These are phyloP conservation scores for Diachasma alloeum DNA, from an alignment of 1,140 invertebrate genomes.

Conservation along the genomic window DNA sequence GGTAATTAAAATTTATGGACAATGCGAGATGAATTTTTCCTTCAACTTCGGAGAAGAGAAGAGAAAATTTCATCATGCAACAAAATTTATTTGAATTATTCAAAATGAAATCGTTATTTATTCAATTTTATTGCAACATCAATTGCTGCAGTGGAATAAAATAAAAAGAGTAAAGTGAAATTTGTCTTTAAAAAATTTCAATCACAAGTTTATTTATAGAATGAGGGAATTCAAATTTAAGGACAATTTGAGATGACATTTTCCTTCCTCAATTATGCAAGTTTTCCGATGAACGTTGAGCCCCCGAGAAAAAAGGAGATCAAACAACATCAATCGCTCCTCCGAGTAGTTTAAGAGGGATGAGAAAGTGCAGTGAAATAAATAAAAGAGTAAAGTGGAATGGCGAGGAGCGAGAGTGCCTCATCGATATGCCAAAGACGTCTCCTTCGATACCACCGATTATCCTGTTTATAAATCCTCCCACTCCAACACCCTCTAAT, in stretches of 20 bases:
- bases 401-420: not conserved
- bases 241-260: no score
- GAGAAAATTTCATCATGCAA: no score
- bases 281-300: not conserved
- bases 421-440: conserved; percentile 37
- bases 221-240: no score
- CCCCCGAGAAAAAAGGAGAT: not conserved
- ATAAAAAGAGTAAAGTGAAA: no score
- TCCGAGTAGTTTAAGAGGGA: not conserved
- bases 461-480: conserved; percentile 44
- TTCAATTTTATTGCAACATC: not conserved
- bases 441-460: conserved; percentile 37
- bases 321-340: not conserved
- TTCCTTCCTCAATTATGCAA: not conserved
- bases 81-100: no score
- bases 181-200: no score
- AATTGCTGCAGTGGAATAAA: no score
- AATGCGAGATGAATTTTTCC: not conserved
- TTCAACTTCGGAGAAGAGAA: no score
- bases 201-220: no score
- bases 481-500: conserved; percentile 20
- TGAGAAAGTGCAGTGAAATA: conserved; percentile 8
- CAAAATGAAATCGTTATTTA: not conserved
- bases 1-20: not conserved
- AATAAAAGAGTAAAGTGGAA: conserved; percentile 12